Evolutionary conservation across 2,888 invertebrate species (phyloP), one percentile per base, ranked within the genome.

Genomic region (Auanema sp.): DNA sequence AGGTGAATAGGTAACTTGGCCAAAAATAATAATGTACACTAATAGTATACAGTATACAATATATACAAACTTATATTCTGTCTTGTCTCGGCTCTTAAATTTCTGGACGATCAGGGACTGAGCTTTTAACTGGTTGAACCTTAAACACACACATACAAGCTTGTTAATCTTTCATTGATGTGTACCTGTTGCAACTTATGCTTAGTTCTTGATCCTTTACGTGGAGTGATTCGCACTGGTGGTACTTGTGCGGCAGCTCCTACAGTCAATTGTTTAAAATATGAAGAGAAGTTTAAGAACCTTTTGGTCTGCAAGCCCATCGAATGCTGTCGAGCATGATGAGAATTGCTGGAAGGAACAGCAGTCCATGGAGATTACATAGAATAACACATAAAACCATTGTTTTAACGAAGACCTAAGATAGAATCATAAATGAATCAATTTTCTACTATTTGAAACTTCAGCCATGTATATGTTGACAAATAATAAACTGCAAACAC

Each of bases 381-480:
- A 81, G 68, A 2, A 77, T 65, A 25, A 81, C 80, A 58, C 81
- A 82, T 12, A 81, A 64, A 16, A 78, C 75, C 79, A 81, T 79
- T 16, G 79, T 79, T 61, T 77, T 73, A 11, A 80, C 79, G 60
- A 79, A 79, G 0, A 80, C 78, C 78, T 78, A 55, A 18, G 56
- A 54, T 18, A 18, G n/a, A 33, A 33, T 8, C 33, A 33, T 33
- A 33, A 33, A 33, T 5, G 3, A 33, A 33, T 8, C 4, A 5
- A 8, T 33, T 33, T 33, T 33, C 3, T 5, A 3, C 8, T 33
- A 44, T 49, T 5, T 16, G 14, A n/a, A 6, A 75, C 80, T 59
- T 73, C 66, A 1, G 79, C 71, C 80, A 80, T 81, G 71, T 81
- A 81, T n/a, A 81, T 64, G 42, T 81, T 74, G 59, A 78, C 77